Evolutionary conservation across 2,113 vertebrate genomes (phyloP).

Genomic region (Alaudala cheleensis): DNA sequence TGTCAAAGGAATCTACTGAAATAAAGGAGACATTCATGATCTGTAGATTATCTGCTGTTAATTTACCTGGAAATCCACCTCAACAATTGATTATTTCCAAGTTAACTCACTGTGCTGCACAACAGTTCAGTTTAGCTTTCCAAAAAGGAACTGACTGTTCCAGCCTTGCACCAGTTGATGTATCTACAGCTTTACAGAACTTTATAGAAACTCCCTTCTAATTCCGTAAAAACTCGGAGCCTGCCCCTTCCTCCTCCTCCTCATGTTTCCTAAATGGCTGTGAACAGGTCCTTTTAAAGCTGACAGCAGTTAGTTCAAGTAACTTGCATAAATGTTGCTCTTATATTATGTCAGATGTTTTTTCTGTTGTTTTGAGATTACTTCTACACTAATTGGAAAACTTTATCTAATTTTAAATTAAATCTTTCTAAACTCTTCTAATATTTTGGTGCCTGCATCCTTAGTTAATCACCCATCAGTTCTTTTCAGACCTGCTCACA

Average conservation of each 20-base stretch:
- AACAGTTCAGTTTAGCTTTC: not conserved
- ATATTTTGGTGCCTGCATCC: not conserved
- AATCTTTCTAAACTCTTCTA: not conserved
- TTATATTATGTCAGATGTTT: not conserved
- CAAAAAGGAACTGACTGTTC: not conserved
- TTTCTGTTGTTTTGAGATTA: not conserved
- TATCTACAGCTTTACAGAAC: not conserved
- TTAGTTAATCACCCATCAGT: not conserved
- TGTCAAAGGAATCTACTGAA: not conserved
- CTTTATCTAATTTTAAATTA: not conserved
- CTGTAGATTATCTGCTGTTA: not conserved
- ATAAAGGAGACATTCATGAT: not conserved
- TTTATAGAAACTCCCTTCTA: not conserved
- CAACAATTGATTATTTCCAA: not conserved
- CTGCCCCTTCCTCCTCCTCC: not conserved
- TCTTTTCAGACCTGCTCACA: not conserved
- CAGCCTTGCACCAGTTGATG: not conserved
- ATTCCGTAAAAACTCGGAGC: not conserved
- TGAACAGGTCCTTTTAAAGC: not conserved
- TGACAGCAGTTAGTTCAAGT: not conserved
- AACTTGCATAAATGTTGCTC: not conserved
- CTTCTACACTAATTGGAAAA: not conserved
- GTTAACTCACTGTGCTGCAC: not conserved
- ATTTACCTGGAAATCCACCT: not conserved
- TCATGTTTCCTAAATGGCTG: not conserved